phyloP scores from a whole-genome alignment of 2,888 invertebrate genomes.

The Hermaeophaga mercurialis region DNA sequence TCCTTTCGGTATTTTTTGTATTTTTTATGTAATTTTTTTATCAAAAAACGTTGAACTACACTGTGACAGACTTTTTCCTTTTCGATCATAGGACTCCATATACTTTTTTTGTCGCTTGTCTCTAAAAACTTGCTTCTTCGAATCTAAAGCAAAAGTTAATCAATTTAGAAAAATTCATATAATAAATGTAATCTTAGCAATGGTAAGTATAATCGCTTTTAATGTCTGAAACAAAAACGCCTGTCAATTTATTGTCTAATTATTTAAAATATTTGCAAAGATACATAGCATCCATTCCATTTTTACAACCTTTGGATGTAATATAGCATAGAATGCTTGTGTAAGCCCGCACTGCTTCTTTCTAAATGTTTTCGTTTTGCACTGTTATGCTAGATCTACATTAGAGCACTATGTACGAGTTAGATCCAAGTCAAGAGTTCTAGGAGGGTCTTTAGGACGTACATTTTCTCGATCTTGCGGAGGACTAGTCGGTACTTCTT shows the following conservation, averaged over 20 bases:
- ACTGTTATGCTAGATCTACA: slow-evolving; percentile 57
- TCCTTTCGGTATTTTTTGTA: too few species aligned
- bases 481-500: slow-evolving; percentile 58
- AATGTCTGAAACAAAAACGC: not conserved
- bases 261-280: not conserved
- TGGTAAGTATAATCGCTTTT: slow-evolving; percentile 5
- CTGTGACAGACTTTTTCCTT: too few species aligned
- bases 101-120: too few species aligned
- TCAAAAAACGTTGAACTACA: too few species aligned
- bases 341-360: slow-evolving; percentile 52
- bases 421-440: slow-evolving; percentile 68
- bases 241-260: not conserved
- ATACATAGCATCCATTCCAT: not conserved
- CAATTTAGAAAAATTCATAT: too few species aligned
- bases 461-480: slow-evolving; percentile 70
- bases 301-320: slow-evolving; percentile 14
- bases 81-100: too few species aligned
- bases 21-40: too few species aligned
- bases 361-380: slow-evolving; percentile 47
- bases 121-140: too few species aligned
- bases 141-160: too few species aligned
- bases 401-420: slow-evolving; percentile 62
- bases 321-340: slow-evolving; percentile 55
- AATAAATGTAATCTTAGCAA: too few species aligned
- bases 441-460: slow-evolving; percentile 69